Evolutionary conservation across 2,113 vertebrate genomes (phyloP).

Genomic region (Saccopteryx leptura): DNA sequence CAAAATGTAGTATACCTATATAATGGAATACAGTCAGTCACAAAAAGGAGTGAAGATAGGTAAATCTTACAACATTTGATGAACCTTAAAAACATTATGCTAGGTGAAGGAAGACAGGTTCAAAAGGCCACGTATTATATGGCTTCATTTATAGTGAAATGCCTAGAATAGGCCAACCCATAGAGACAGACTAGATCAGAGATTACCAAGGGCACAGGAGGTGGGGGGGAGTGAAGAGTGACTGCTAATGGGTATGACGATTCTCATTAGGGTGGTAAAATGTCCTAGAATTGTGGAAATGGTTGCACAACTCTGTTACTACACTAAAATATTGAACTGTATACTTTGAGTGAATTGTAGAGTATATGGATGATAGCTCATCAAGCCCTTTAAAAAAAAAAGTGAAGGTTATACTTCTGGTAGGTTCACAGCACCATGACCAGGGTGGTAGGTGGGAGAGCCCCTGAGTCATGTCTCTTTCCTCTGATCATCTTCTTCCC

Average conservation of each 20-base stretch:
- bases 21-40: background rate
- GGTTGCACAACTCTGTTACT: background rate
- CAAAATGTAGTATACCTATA: background rate
- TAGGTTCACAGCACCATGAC: background rate
- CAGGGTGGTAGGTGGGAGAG: background rate
- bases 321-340: background rate
- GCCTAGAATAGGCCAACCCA: background rate
- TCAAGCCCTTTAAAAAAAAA: background rate
- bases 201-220: background rate
- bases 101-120: background rate
- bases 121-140: background rate
- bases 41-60: background rate
- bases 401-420: background rate
- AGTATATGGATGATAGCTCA: background rate
- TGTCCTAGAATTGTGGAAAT: background rate
- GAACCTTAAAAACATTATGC: background rate
- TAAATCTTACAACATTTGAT: background rate
- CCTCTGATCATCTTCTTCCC: background rate
- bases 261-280: background rate
- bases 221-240: background rate
- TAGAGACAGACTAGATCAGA: background rate
- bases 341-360: background rate
- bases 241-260: background rate
- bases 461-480: background rate
- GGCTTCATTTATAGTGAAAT: background rate